Evolutionary conservation across 2,797 vertebrate species (phyloP).

Genomic region (Brotula barbata): DNA sequence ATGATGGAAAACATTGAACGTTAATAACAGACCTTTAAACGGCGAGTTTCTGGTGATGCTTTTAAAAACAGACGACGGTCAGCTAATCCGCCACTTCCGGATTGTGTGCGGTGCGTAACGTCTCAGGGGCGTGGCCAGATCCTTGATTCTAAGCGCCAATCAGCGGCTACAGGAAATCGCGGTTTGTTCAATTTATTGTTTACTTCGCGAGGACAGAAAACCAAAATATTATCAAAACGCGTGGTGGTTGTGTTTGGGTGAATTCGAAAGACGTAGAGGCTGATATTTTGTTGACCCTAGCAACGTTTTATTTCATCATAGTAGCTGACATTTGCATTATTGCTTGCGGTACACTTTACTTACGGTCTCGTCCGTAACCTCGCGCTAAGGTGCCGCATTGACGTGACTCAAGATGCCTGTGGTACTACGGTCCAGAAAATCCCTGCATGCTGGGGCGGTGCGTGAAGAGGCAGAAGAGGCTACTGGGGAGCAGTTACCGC

Average conservation of each 20-base stretch:
- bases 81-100: constrained; percentile 36
- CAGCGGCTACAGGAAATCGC: constrained; percentile 69
- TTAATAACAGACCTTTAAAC: constrained; percentile 14
- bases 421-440: constrained; percentile 55
- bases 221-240: not conserved
- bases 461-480: rapidly evolving
- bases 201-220: not conserved
- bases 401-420: constrained; percentile 53
- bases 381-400: constrained; percentile 17
- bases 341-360: no score
- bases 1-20: not conserved
- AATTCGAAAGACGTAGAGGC: rapidly evolving
- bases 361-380: constrained; percentile 6
- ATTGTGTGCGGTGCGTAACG: constrained; percentile 4
- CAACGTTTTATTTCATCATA: no score
- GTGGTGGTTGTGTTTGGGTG: rapidly evolving
- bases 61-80: not conserved
- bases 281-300: rapidly evolving
- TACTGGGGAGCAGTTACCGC: not conserved
- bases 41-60: not conserved
- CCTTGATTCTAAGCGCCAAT: constrained; percentile 64
- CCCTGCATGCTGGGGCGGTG: not conserved
- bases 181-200: constrained; percentile 73
- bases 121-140: constrained; percentile 20
- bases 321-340: not conserved